These are phyloP conservation scores for Cataglyphis livida DNA, from an alignment of 2,888 invertebrate species.

Conservation along the genomic window DNA sequence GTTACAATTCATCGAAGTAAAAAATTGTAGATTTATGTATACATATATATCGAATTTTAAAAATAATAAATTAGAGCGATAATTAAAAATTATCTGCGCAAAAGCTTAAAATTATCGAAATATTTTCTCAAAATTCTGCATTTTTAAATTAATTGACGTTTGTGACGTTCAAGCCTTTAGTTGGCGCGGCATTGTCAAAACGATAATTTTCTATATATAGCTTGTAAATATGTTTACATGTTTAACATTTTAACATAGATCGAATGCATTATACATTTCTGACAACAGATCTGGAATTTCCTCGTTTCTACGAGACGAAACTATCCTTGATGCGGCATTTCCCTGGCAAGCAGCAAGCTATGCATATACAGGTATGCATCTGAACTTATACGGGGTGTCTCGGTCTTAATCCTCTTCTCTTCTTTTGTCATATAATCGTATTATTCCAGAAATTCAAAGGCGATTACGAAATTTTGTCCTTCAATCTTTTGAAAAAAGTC, in stretches of 20 bases:
- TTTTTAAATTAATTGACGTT: constrained; percentile 20
- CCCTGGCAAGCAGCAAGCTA: constrained; percentile 56
- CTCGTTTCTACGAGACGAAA: constrained; percentile 62
- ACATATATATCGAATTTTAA: background rate
- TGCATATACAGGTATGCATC: constrained; percentile 35
- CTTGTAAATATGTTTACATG: constrained; percentile 47
- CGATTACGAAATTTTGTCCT: background rate
- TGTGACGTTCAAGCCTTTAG: background rate
- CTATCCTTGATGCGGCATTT: constrained; percentile 68
- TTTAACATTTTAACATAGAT: constrained; percentile 47
- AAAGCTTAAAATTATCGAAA: background rate
- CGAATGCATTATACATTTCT: constrained; percentile 37
- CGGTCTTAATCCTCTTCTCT: background rate
- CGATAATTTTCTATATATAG: constrained; percentile 7
- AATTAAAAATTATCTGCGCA: background rate
- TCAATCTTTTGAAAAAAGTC: background rate
- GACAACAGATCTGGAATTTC: constrained; percentile 68
- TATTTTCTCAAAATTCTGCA: background rate
- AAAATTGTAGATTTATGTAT: background rate
- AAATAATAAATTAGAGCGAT: background rate
- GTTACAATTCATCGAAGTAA: background rate
- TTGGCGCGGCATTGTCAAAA: constrained; percentile 11
- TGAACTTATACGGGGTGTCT: constrained; percentile 26
- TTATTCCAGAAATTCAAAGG: background rate
- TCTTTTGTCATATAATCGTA: constrained; percentile 12